Conservation (phyloP, 2,797 vertebrate species). For the Erethizon dorsatum region DNA sequence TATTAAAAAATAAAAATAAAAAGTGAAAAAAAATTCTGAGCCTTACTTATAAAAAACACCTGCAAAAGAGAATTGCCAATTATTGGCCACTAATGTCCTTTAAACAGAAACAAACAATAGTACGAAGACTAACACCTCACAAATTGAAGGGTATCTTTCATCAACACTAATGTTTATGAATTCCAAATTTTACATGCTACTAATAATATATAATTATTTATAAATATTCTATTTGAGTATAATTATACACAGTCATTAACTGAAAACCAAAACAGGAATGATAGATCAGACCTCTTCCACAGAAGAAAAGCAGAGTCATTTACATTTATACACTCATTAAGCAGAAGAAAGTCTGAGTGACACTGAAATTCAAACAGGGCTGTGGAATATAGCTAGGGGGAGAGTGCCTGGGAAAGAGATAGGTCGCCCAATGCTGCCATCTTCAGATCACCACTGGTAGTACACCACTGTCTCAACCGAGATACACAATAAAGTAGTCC, state of each 20-base stretch:
- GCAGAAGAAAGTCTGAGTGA: conserved; percentile 83
- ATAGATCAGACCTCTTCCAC: conserved; percentile 70
- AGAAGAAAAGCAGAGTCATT: conserved; percentile 73
- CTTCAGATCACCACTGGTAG: conserved; percentile 86
- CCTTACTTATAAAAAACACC: conserved; percentile 44
- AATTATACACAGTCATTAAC: conserved; percentile 83
- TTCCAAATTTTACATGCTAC: conserved; percentile 71
- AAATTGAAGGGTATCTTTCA: conserved; percentile 78
- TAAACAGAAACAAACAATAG: conserved; percentile 77
- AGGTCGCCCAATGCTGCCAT: conserved; percentile 91
- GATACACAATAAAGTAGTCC: background rate
- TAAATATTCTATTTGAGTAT: conserved; percentile 85
- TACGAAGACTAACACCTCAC: conserved; percentile 39
- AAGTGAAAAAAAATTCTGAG: background rate
- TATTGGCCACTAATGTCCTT: conserved; percentile 70
- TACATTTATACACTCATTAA: conserved; percentile 70
- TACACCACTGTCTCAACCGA: conserved; percentile 1
- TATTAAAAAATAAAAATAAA: conserved; percentile 48
- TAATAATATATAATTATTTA: conserved; percentile 84
- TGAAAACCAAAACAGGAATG: conserved; percentile 81
- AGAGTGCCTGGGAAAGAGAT: conserved; percentile 70
- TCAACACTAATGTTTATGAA: conserved; percentile 66
- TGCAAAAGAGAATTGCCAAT: conserved; percentile 58
- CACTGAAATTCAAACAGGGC: conserved; percentile 79
- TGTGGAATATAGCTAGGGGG: background rate